phyloP scores from a whole-genome alignment of 1,140 invertebrate species.

The Eriocheir sinensis region DNA sequence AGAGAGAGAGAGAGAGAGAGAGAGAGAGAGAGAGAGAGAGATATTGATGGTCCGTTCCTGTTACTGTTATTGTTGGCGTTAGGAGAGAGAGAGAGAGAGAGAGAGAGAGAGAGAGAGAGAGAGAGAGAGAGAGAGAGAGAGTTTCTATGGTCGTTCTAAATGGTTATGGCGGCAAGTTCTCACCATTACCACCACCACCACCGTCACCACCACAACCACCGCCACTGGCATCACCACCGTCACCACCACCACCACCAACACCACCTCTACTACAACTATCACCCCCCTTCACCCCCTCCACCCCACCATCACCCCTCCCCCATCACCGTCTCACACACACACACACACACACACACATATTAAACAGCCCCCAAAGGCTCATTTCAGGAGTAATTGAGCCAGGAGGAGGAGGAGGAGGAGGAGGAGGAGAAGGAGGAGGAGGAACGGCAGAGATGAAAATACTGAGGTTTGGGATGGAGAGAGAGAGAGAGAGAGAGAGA shows the following conservation, averaged over 20 bases:
- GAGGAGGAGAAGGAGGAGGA: neutral
- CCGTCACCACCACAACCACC: no score
- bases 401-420: neutral
- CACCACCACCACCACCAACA: slow-evolving; percentile 6
- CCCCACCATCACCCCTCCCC: neutral
- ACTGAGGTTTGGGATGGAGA: neutral
- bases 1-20: neutral
- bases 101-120: no score
- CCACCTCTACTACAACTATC: no score
- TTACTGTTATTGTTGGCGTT: neutral
- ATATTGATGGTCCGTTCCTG: neutral
- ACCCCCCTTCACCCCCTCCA: no score
- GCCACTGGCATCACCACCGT: no score
- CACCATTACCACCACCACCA: neutral
- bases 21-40: neutral
- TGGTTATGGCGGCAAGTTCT: neutral
- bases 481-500: neutral
- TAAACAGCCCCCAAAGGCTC: neutral
- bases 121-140: neutral
- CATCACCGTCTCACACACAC: neutral
- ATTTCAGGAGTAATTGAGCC: slow-evolving; percentile 25
- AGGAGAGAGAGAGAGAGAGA: neutral
- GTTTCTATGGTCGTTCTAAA: neutral
- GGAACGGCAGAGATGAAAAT: no score
- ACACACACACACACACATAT: slow-evolving; percentile 23